Evolutionary conservation across 2,113 vertebrate genomes (phyloP), one percentile per base, ranked within the genome.

Genomic region (Merops nubicus): DNA sequence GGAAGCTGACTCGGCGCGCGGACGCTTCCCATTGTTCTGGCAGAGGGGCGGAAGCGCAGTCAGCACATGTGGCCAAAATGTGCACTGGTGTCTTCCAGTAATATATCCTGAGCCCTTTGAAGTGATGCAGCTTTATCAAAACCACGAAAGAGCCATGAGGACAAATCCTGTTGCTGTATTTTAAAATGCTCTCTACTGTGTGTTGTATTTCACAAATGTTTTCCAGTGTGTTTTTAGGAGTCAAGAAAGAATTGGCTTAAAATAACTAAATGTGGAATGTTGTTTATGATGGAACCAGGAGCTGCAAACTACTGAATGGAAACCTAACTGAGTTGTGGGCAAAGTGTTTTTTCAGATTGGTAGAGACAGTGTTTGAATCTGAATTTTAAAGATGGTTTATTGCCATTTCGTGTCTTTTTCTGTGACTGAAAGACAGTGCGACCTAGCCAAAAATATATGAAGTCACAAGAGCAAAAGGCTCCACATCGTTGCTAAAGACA

Each of bases 11-110:
- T 82, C 88, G 56, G 91, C 74, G 2, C 0, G 0, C 3, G 1
- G 8, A 65, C 74, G 28, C 40, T 87, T 87, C 29, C 77, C 80
- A 91, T 96, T 96, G 89, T 96, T 91, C 63, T 88, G 68, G 63
- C 79, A 38, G 60, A 80, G 83, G 59, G 84, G 65, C 42, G 51
- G 95, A 96, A 97, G 85, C 33, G 0, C 73, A 75, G 85, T 96
- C 93, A 92, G 96, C 92, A 95, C 96, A 94, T 94, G 83, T 97
- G 96, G 94, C 53, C 5, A 1, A 86, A 96, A 94, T 89, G 43
- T 96, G 96, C 85, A 40, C 51, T 6, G 11, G n/a, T 57, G 36
- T 91, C 79, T 91, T 93, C 72, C 33, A 85, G 76, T n/a, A 82
- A 75, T 45, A 8, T 12, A 78, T 80, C 79, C 92, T 75, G 60